Evolutionary conservation across 1,140 invertebrate species (phyloP), one percentile per base, ranked within the genome.

Genomic region (Cydia fagiglandana): DNA sequence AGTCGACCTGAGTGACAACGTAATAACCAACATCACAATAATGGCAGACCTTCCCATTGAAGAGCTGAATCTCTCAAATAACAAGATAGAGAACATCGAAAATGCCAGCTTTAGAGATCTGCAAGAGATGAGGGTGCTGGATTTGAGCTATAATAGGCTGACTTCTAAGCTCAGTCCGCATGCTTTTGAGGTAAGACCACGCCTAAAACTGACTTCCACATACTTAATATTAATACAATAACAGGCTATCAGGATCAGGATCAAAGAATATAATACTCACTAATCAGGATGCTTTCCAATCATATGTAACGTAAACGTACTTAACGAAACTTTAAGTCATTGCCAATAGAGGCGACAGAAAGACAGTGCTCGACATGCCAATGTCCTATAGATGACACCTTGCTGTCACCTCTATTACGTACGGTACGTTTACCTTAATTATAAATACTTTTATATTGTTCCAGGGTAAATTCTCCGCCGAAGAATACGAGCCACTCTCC

Each of bases 101-200:
- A 81, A 93, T 13, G 89, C 84, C 0, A 94, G 94, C 4, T 97
- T 97, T 82, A 93, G 91, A 75, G 91, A 95, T 78, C 85, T 97
- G 9, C 93, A 93, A 61, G 90, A 94, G 75, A 92, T 97, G 79
- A 88, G 86, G 4, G 93, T 93, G 53, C 84, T 97, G 10, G 95
- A 97, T 86, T 85, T 97, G 73, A 96, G 96, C 78, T 86, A 95
- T 77, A 97, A 97, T 84, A 88, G 94, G 30, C 84, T 97, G 6
- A 94, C 93, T 0, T 82, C 93, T 0, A 88, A 83, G 10, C 86
- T 97, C 1, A 87, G 83, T 64, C 95, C 95, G 0, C 88, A 95
- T 73, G 93, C 94, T 24, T 96, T 97, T 81, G 93, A 95, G 93
- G 96, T 96, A 90, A 88, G 80, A 83, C 12, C 12, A 13, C 15